Evolutionary conservation across 2,113 vertebrate genomes (phyloP).

Genomic region (Eclectus roratus): DNA sequence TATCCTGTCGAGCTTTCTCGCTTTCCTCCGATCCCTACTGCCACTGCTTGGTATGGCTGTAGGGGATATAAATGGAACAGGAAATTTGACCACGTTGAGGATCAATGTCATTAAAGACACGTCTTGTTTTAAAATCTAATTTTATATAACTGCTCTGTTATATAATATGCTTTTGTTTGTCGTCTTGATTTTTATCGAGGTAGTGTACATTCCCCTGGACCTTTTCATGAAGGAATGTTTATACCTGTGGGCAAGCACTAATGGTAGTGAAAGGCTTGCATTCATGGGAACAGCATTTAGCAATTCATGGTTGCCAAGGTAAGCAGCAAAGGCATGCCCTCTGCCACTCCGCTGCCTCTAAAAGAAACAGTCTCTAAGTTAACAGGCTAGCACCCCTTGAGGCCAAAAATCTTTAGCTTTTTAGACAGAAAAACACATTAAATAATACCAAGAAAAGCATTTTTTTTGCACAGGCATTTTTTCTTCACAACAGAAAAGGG

Average conservation of each 20-base stretch:
- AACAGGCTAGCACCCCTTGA: conserved; percentile 73
- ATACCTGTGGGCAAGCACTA: conserved; percentile 77
- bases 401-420: conserved; percentile 71
- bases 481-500: conserved; percentile 12
- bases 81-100: conserved; percentile 60
- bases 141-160: conserved; percentile 65
- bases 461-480: conserved; percentile 40
- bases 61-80: conserved; percentile 37
- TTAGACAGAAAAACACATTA: conserved; percentile 63
- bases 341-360: conserved; percentile 67
- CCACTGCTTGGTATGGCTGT: conserved; percentile 4
- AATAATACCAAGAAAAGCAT: conserved; percentile 62
- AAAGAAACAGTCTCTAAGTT: conserved; percentile 77
- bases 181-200: conserved; percentile 72
- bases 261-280: conserved; percentile 78
- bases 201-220: conserved; percentile 70
- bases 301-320: conserved; percentile 77
- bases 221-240: conserved; percentile 77
- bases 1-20: neutral
- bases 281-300: conserved; percentile 79
- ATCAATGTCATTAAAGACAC: conserved; percentile 66
- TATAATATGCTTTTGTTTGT: conserved; percentile 75
- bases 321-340: conserved; percentile 82
- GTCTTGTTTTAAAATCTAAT: conserved; percentile 63
- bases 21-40: conserved; percentile 1